Conservation (phyloP, 2,113 vertebrate genomes). For the Rattus rattus region DNA sequence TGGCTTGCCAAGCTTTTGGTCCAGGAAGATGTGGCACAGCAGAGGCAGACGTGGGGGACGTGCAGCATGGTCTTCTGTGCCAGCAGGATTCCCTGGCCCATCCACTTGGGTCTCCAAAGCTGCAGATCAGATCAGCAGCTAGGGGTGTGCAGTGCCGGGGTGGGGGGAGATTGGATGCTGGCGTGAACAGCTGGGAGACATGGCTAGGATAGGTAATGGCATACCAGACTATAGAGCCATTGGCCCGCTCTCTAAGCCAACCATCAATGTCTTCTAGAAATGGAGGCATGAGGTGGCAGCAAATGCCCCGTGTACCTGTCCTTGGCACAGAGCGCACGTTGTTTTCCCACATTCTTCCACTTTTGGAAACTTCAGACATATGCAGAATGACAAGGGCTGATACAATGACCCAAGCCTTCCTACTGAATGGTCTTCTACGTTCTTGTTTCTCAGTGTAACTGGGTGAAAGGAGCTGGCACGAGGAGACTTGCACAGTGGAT, state of each 20-base stretch:
- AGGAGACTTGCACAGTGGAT: fast-evolving
- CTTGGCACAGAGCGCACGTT: background rate
- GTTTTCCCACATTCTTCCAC: background rate
- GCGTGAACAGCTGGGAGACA: background rate
- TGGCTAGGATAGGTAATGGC: fast-evolving
- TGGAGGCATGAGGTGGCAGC: background rate
- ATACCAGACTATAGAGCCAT: background rate
- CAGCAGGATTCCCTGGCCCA: slow-evolving; percentile 65
- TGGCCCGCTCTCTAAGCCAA: background rate
- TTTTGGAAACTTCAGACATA: slow-evolving; percentile 42
- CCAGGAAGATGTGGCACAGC: slow-evolving; percentile 51
- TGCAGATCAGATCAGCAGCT: background rate
- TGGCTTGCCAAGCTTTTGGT: slow-evolving; percentile 8
- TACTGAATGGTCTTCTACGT: background rate
- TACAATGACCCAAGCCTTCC: background rate
- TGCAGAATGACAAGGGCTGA: background rate
- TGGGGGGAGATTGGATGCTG: background rate
- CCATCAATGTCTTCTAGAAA: background rate
- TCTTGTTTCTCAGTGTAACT: background rate
- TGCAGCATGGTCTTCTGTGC: slow-evolving; percentile 51
- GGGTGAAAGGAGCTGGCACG: too few relatives aligned
- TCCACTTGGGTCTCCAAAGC: slow-evolving; percentile 33
- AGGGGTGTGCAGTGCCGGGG: background rate
- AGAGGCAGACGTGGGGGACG: background rate
- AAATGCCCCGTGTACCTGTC: background rate